A percentile compares a stretch with the other conserved stretches of the same genome.
These are phyloP conservation scores for Sinocyclocheilus rhinocerous DNA, from an alignment of 2,113 vertebrate species.

Conservation along the genomic window DNA sequence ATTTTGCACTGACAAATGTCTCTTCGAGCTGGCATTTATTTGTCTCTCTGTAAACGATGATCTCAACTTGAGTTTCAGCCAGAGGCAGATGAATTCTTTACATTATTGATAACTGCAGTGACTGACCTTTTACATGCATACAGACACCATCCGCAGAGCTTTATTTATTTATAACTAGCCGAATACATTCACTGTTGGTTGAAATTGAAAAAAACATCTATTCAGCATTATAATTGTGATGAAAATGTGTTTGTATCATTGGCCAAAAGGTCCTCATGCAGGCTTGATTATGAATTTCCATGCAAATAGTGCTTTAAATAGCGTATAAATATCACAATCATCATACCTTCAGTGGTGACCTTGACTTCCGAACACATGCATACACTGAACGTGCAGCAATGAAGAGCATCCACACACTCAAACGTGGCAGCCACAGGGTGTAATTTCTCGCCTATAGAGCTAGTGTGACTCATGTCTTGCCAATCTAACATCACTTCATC, in stretches of 20 bases:
- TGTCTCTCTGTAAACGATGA: conserved; percentile 56
- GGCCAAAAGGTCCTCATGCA: not conserved
- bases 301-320: conserved; percentile 5
- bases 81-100: conserved; percentile 50
- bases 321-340: not conserved
- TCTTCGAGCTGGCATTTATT: conserved; percentile 54
- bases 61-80: conserved; percentile 40
- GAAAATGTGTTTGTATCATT: not conserved
- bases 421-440: not conserved
- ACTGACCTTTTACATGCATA: conserved; percentile 56
- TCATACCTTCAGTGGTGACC: conserved; percentile 3
- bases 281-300: not conserved
- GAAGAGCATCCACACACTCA: conserved; percentile 16
- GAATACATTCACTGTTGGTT: conserved; percentile 33
- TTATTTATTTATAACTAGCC: conserved; percentile 53
- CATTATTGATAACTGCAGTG: conserved; percentile 58
- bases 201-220: conserved; percentile 1
- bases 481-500: conserved; percentile 40
- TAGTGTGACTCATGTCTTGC: conserved; percentile 26
- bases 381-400: conserved; percentile 4
- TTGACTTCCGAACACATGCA: not conserved
- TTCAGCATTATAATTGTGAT: not conserved
- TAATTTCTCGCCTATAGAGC: conserved; percentile 12
- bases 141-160: conserved; percentile 50
- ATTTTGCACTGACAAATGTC: conserved; percentile 35